Evolutionary conservation across 2,113 vertebrate species (phyloP).

Genomic region (Sus scrofa): DNA sequence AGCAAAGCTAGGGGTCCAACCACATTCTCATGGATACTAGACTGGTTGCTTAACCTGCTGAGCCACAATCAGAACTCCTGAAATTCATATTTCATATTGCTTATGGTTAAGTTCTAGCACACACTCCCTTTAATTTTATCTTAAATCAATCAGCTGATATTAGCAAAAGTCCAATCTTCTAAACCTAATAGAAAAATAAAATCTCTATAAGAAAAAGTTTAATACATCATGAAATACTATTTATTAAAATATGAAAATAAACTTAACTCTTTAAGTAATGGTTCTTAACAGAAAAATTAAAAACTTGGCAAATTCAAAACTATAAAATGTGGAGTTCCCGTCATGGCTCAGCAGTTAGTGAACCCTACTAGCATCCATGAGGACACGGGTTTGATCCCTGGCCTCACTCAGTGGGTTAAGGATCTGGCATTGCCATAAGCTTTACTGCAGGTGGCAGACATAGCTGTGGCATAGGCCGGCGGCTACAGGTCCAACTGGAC

Average conservation of each 20-base stretch:
- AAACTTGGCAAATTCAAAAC: conserved; percentile 52
- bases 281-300: conserved; percentile 28
- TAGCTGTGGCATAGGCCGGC: too few relatives aligned
- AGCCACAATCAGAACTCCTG: not conserved
- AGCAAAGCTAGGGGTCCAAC: too few relatives aligned
- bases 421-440: too few relatives aligned
- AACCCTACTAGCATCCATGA: too few relatives aligned
- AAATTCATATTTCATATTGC: conserved; percentile 30
- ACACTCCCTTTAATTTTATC: conserved; percentile 3
- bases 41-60: too few relatives aligned
- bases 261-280: not conserved
- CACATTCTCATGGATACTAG: too few relatives aligned
- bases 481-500: too few relatives aligned
- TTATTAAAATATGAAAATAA: conserved; percentile 47
- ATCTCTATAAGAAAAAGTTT: conserved; percentile 10
- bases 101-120: not conserved
- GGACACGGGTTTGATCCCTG: too few relatives aligned
- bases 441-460: too few relatives aligned
- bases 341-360: too few relatives aligned
- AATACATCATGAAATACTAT: conserved; percentile 32
- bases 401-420: too few relatives aligned
- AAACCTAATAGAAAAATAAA: conserved; percentile 61
- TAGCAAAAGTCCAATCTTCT: not conserved
- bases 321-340: conserved; percentile 1
- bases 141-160: not conserved